phyloP scores from a whole-genome alignment of 1,140 invertebrate genomes.

The Drosophila ercepeae region DNA sequence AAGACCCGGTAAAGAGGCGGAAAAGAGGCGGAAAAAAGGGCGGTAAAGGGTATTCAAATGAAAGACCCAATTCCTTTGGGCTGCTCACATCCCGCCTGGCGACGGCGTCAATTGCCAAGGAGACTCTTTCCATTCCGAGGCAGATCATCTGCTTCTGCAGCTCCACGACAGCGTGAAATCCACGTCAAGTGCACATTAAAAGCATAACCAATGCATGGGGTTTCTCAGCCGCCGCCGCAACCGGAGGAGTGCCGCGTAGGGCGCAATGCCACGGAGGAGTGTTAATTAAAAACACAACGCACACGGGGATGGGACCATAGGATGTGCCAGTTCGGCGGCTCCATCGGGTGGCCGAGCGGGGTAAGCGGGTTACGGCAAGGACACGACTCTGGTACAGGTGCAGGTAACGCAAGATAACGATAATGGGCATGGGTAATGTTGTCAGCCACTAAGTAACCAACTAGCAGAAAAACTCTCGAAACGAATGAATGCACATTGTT shows the following conservation, averaged over 20 bases:
- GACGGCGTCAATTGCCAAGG: background rate
- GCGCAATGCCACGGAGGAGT: constrained; percentile 56
- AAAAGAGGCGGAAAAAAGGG: too few relatives aligned
- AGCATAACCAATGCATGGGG: background rate
- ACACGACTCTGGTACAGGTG: constrained; percentile 1
- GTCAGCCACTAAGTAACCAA: constrained; percentile 60
- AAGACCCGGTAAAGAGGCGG: too few relatives aligned
- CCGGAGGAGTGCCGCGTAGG: constrained; percentile 3
- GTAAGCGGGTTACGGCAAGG: constrained; percentile 4
- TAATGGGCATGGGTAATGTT: background rate
- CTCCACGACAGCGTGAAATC: background rate
- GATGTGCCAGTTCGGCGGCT: background rate
- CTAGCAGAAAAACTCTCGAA: constrained; percentile 59
- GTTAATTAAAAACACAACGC: constrained; percentile 70
- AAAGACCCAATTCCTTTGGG: background rate
- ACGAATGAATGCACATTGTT: constrained; percentile 73
- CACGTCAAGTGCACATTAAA: background rate
- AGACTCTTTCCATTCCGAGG: too few relatives aligned
- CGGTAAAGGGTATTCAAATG: background rate
- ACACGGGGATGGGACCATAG: constrained; percentile 1
- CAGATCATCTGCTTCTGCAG: background rate
- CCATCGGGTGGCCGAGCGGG: background rate
- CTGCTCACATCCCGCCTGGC: background rate
- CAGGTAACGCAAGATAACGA: constrained; percentile 4
- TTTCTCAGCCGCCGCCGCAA: background rate